These are phyloP conservation scores for Tenthredo notha DNA, from an alignment of 2,888 invertebrate genomes.

Conservation along the genomic window DNA sequence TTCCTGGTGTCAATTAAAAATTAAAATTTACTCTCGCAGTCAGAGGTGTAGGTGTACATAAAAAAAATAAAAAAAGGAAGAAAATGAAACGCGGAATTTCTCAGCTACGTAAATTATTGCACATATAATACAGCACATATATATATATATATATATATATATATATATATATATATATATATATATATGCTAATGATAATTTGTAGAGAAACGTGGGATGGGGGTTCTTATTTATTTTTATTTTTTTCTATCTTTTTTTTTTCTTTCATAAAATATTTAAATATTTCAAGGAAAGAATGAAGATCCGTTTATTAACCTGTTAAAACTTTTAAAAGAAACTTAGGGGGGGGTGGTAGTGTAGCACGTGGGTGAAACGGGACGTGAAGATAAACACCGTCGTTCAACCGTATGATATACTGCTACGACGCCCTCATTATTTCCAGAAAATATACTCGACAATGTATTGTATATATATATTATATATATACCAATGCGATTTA, in stretches of 20 bases:
- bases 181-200: not conserved
- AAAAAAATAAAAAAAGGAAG: not conserved
- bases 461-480: not conserved
- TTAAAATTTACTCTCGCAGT: not conserved
- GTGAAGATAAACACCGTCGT: conserved; percentile 37
- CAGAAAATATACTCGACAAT: conserved; percentile 23
- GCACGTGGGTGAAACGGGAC: conserved; percentile 20
- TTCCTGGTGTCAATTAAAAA: not conserved
- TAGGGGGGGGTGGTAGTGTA: conserved; percentile 1
- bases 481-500: not conserved
- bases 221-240: not conserved
- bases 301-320: conserved; percentile 30
- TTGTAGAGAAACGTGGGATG: not conserved
- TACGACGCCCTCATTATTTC: conserved; percentile 25
- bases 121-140: no score
- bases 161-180: no score
- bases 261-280: not conserved
- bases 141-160: no score
- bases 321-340: conserved; percentile 5
- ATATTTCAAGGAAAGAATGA: not conserved
- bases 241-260: not conserved
- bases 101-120: not conserved
- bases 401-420: conserved; percentile 34
- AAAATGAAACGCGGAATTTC: not conserved
- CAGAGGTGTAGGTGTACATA: not conserved